Evolutionary conservation across 2,888 invertebrate genomes (phyloP), one percentile per base, ranked within the genome.

Genomic region (Glaucopsyche alexis): DNA sequence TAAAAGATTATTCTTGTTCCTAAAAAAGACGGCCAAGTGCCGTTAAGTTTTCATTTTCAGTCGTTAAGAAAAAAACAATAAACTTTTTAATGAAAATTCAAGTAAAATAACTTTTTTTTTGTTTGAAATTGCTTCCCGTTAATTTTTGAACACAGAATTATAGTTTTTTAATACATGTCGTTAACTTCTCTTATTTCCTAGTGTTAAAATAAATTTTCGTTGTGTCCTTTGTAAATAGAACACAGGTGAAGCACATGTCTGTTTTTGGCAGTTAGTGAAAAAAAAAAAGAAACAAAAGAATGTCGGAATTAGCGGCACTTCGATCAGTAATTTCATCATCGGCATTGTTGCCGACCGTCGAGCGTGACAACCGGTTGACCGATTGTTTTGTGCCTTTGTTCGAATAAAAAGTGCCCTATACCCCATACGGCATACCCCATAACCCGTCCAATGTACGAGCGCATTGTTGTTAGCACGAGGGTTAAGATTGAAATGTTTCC

Each of bases 331-430:
- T 89, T 91, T 89, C 87, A 82, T 85, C 86, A 85, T 76, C 78
- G 78, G 77, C 80, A 86, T 91, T 90, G 88, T 91, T 82, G 80
- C 78, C 77, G 82, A 78, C 79, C 83, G 82, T 80, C 76, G 80
- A 86, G 84, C 90, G 88, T 88, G 87, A 87, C 85, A 83, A 76
- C 81, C 80, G 79, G 82, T 80, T 85, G 85, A 83, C 81, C 84
- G 85, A 85, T 82, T 84, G 86, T 86, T 87, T 82, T 85, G 83
- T 83, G 85, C 29, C 29, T 83, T 79, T 78, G 83, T 83, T 82
- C 88, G 87, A 86, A 81, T 76, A 77, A 81, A 82, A 69, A 67
- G 79, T 64, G 47, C n/a, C 19, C 13, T 52, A n/a, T 19, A 42
- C 16, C 47, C 69, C 60, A 14, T 14, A 19, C n/a, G n/a, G 1